Evolutionary conservation across 1,140 invertebrate genomes (phyloP).

Genomic region (Bombus turneri): DNA sequence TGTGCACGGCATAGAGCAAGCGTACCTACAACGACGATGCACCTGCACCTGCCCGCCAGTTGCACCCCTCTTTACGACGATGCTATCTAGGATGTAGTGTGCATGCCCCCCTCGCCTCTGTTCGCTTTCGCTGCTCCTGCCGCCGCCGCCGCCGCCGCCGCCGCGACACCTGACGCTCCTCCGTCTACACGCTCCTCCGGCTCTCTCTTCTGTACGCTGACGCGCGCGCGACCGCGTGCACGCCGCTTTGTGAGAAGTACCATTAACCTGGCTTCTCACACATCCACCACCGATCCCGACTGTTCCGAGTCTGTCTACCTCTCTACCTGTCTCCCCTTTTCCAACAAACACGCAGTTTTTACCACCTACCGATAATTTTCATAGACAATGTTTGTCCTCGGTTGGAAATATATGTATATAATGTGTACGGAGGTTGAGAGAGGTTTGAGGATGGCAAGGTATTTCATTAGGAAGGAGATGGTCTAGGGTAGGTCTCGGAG

Average conservation of each 20-base stretch:
- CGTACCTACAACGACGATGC: conserved; percentile 62
- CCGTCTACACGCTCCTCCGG: conserved; percentile 28
- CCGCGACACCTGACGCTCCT: conserved; percentile 76
- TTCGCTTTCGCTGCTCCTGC: conserved; percentile 60
- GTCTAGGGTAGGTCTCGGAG: too few species aligned
- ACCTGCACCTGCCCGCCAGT: conserved; percentile 76
- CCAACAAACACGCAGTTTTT: not conserved
- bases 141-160: conserved; percentile 47
- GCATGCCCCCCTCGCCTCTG: conserved; percentile 66
- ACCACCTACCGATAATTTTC: not conserved
- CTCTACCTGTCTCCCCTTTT: conserved; percentile 1
- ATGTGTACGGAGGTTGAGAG: too few species aligned
- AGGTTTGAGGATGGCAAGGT: too few species aligned
- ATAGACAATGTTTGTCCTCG: not conserved
- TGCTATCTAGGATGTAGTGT: conserved; percentile 77
- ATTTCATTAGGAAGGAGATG: too few species aligned
- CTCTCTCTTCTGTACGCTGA: conserved; percentile 7
- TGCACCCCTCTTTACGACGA: conserved; percentile 77
- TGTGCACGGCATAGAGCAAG: conserved; percentile 53
- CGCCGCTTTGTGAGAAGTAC: conserved; percentile 76
- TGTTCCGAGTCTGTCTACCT: not conserved
- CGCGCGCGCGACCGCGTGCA: conserved; percentile 33
- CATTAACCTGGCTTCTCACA: conserved; percentile 80
- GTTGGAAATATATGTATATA: not conserved
- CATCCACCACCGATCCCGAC: conserved; percentile 45